Percentiles rank a stretch among this genome's conserved stretches.
Evolutionary conservation across 2,113 vertebrate genomes (phyloP).

Genomic region (Lophochroa leadbeateri): DNA sequence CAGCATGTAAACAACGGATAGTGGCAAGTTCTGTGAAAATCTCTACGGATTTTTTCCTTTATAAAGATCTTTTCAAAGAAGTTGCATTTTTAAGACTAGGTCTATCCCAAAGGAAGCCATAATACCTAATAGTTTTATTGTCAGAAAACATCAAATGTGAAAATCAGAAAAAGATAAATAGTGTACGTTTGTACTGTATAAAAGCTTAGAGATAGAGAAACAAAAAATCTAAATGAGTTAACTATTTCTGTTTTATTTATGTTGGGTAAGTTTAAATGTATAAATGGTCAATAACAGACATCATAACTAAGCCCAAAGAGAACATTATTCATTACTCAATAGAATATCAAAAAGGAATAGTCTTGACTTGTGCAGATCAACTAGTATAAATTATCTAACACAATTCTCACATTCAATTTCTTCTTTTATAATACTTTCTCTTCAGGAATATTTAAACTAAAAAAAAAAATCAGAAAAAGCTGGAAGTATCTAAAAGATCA

Average conservation of each 20-base stretch:
- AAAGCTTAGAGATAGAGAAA: not conserved
- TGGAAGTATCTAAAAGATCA: too few relatives aligned
- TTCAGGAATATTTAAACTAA: too few relatives aligned
- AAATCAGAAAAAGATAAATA: not conserved
- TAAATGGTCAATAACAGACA: too few relatives aligned
- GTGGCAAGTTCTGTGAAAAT: not conserved
- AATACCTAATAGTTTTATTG: not conserved
- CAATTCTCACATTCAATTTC: too few relatives aligned
- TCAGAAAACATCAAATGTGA: not conserved
- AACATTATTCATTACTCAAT: too few relatives aligned
- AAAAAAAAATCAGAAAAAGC: too few relatives aligned
- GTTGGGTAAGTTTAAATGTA: not conserved
- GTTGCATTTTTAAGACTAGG: not conserved
- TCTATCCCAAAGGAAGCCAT: not conserved
- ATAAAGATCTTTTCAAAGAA: not conserved
- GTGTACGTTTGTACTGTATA: not conserved
- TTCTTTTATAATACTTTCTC: too few relatives aligned
- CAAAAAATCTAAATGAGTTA: not conserved
- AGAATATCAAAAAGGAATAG: too few relatives aligned
- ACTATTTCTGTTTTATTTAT: not conserved
- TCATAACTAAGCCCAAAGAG: too few relatives aligned
- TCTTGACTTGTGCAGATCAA: too few relatives aligned
- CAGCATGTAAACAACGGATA: not conserved
- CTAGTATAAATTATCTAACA: too few relatives aligned
- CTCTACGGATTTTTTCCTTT: not conserved